A percentile compares a stretch with the other conserved stretches of the same genome.
Evolutionary conservation across 2,888 invertebrate genomes (phyloP).

Genomic region (Diarsia rubi): DNA sequence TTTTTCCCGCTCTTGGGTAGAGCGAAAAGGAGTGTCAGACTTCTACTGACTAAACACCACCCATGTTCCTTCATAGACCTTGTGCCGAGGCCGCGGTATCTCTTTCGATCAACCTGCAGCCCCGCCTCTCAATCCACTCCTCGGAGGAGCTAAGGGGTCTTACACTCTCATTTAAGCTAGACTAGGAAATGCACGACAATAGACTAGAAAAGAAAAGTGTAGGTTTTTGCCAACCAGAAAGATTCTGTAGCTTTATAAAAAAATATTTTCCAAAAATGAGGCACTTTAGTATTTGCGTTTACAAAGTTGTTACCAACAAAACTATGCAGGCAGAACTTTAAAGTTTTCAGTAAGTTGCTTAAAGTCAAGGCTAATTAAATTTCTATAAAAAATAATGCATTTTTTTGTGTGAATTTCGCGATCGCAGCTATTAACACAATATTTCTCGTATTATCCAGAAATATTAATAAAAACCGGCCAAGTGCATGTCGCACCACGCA

Average conservation of each 20-base stretch:
- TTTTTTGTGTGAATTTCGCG: background rate
- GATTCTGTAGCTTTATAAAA: too few relatives aligned
- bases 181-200: background rate
- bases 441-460: background rate
- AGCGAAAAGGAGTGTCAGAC: too few relatives aligned
- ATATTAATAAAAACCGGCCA: too few relatives aligned
- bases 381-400: background rate
- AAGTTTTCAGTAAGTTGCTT: background rate
- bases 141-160: background rate
- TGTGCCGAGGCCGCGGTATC: too few relatives aligned
- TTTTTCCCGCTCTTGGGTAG: too few relatives aligned
- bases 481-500: too few relatives aligned
- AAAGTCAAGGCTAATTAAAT: background rate
- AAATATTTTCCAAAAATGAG: too few relatives aligned
- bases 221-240: background rate
- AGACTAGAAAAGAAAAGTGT: too few relatives aligned
- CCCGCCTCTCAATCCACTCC: too few relatives aligned
- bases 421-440: background rate
- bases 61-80: too few relatives aligned
- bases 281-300: background rate
- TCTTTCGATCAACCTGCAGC: too few relatives aligned
- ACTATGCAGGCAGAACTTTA: background rate
- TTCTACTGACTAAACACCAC: too few relatives aligned
- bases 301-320: background rate
- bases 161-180: background rate